A percentile compares a stretch with the other conserved stretches of the same genome.
phyloP scores from a whole-genome alignment of 2,113 vertebrate species.

The Riparia riparia region DNA sequence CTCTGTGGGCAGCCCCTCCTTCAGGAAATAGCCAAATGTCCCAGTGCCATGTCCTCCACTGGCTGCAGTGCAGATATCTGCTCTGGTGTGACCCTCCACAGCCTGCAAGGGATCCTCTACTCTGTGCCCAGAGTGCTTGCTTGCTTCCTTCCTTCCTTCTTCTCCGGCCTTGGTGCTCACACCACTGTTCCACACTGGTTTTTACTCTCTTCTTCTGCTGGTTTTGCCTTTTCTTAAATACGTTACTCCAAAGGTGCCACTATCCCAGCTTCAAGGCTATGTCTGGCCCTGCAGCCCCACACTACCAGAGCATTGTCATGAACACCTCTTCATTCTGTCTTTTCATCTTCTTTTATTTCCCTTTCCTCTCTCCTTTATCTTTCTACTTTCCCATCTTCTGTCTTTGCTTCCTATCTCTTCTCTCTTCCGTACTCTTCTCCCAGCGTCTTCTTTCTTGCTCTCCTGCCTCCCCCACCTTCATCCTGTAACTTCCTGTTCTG shows the following conservation, averaged over 20 bases:
- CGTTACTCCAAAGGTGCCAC: background rate
- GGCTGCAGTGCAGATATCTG: background rate
- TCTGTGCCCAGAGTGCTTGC: background rate
- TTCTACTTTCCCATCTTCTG: background rate
- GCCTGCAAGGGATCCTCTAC: background rate
- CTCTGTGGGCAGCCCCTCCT: background rate
- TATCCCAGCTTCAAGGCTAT: background rate
- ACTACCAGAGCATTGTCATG: background rate
- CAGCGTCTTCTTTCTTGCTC: background rate
- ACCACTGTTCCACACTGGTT: background rate
- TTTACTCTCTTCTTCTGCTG: background rate
- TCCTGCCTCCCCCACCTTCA: background rate
- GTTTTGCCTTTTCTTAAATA: background rate
- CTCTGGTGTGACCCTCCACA: background rate
- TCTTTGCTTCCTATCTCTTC: background rate
- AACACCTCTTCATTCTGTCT: background rate
- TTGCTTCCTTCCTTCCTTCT: background rate
- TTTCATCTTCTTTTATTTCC: background rate
- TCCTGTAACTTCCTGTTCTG: background rate
- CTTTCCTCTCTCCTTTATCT: background rate
- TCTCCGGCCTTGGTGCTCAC: background rate
- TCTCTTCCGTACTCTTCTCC: background rate
- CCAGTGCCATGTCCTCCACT: accelerated
- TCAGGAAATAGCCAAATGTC: background rate
- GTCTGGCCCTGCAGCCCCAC: background rate